phyloP scores from a whole-genome alignment of 64 coral and sea anemone genomes.

The Porites lutea region DNA sequence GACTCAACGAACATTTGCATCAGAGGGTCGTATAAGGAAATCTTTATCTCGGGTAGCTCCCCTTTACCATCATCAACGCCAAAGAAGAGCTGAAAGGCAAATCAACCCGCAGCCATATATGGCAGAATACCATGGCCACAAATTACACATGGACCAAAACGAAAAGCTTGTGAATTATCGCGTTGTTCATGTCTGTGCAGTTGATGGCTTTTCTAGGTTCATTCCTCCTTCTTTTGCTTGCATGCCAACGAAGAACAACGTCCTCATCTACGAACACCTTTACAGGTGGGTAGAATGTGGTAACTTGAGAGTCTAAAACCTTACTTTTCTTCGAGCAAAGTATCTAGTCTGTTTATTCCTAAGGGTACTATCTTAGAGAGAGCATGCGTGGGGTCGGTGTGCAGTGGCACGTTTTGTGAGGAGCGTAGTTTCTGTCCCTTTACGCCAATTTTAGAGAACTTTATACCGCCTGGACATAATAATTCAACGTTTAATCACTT shows the following conservation, averaged over 20 bases:
- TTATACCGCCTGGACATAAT: no score
- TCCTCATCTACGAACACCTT: slow-evolving; percentile 46
- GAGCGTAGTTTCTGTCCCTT: no score
- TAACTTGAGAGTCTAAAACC: not conserved
- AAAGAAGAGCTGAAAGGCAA: slow-evolving; percentile 14
- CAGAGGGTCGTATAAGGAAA: not conserved
- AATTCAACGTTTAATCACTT: no score
- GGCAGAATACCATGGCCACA: slow-evolving; percentile 41
- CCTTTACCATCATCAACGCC: not conserved
- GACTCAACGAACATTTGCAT: slow-evolving; percentile 8
- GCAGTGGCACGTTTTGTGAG: no score
- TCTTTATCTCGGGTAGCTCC: not conserved
- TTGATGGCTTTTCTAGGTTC: slow-evolving; percentile 52
- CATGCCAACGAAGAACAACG: slow-evolving; percentile 63
- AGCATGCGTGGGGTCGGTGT: no score
- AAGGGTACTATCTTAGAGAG: no score
- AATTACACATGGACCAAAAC: slow-evolving; percentile 51
- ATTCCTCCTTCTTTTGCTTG: slow-evolving; percentile 53
- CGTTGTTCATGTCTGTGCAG: not conserved
- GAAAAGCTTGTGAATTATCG: slow-evolving; percentile 43
- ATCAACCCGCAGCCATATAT: slow-evolving; percentile 35
- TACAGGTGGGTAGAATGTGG: not conserved
- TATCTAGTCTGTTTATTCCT: no score
- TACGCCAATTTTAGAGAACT: no score
- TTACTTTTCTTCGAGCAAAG: no score